Conservation (phyloP, 2,113 vertebrate species). For the Hymenochirus boettgeri region DNA sequence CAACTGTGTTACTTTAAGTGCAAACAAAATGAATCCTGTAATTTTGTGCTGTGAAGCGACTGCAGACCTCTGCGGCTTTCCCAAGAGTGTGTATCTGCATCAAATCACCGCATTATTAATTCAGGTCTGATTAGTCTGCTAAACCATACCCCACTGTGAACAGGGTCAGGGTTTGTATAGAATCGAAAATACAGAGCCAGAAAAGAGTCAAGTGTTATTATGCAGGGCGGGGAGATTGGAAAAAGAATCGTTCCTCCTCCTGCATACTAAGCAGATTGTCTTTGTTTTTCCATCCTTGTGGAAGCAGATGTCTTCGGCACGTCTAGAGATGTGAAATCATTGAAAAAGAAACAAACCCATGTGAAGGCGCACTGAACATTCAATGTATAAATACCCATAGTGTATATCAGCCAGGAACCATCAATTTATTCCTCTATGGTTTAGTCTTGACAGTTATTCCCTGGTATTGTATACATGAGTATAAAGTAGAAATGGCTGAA, state of each 20-base stretch:
- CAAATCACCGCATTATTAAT: neutral
- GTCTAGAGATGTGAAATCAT: constrained; percentile 24
- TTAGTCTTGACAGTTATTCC: no score
- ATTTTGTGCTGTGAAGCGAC: neutral
- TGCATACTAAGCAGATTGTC: constrained; percentile 33
- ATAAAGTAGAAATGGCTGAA: no score
- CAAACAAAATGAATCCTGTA: neutral
- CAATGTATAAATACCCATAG: neutral
- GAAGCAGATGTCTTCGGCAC: constrained; percentile 17
- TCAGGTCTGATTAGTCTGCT: constrained; percentile 5
- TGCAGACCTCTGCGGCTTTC: neutral
- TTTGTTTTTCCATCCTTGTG: constrained; percentile 15
- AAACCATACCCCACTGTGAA: constrained; percentile 11
- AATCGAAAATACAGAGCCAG: neutral
- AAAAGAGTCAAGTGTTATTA: constrained; percentile 19
- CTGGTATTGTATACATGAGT: no score
- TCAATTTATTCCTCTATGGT: constrained; percentile 13
- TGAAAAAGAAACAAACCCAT: constrained; percentile 16
- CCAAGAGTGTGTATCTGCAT: neutral
- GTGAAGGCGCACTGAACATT: neutral
- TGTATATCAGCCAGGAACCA: neutral
- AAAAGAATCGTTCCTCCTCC: neutral
- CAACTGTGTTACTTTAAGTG: neutral
- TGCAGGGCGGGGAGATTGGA: constrained; percentile 1
- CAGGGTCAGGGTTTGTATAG: constrained; percentile 17